Evolutionary conservation across 2,113 vertebrate genomes (phyloP), one percentile per base, ranked within the genome.

Genomic region (Tursiops truncatus): DNA sequence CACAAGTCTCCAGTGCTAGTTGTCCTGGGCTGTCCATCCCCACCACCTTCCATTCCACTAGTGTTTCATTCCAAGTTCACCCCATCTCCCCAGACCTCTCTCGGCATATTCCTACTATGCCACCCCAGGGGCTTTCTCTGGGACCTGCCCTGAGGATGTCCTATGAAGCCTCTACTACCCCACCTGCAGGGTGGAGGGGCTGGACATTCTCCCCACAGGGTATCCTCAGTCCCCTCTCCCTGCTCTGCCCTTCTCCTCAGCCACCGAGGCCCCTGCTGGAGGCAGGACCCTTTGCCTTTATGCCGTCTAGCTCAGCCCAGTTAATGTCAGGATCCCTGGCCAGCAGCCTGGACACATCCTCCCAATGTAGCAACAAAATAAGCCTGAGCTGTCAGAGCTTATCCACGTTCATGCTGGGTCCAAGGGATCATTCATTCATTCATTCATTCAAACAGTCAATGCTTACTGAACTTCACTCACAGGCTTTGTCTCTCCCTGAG

Each of bases 381-480:
- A 33, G 17, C 20, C 47, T 12, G 44, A 86, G 58, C 70, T n/a
- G 0, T 14, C 47, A 6, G n/a, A 44, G 38, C 4, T 68, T 20
- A 41, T 14, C 36, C n/a, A 1, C 2, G 13, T 20, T 28, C 28
- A 25, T 18, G 0, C 7, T 20, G 13, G 13, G 13, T 11, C 41
- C 47, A 31, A 73, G 56, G 8, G 63, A 25, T 23, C 50, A 14
- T 28, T 81, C 31, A 36, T 53, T 50, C 50, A 50, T 50, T 50
- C 47, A 47, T 47, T 50, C 47, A 53, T 18, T 56, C 21, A 53
- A 12, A 20, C 8, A 38, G 41, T 50, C 79, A 9, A 5, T 67
- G 26, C 4, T 14, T 26, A 63, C 3, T 9, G 58, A 33, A n/a
- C 14, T 31, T 26, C 17, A 31, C 23, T 38, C 28, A 25, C 10